Conservation (phyloP, 2,113 vertebrate genomes). For the Saimiri boliviensis region DNA sequence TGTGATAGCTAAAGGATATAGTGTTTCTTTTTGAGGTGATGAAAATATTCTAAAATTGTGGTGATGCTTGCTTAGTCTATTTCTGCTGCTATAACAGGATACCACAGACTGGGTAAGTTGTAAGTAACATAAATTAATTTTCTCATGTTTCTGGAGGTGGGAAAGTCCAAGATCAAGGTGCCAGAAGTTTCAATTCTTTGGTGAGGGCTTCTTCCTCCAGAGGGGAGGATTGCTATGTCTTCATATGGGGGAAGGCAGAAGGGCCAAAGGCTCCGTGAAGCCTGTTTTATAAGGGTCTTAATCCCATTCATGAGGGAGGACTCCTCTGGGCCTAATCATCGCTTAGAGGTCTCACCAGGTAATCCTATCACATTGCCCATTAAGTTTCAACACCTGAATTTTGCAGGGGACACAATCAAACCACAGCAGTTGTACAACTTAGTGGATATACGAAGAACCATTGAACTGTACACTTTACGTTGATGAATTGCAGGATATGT, state of each 20-base stretch:
- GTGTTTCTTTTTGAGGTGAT: constrained; percentile 21
- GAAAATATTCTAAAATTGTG: neutral
- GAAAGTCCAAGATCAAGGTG: neutral
- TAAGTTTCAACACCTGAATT: neutral
- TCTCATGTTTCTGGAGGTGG: neutral
- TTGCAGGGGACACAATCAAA: neutral
- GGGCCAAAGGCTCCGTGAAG: neutral
- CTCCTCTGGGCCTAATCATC: neutral
- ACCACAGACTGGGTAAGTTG: neutral
- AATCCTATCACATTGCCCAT: neutral
- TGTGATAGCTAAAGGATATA: neutral
- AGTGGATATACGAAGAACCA: neutral
- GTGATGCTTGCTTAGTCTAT: neutral
- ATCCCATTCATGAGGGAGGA: neutral
- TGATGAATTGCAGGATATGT: neutral
- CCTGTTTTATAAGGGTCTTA: neutral
- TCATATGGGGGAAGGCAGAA: neutral
- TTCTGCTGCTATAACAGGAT: neutral
- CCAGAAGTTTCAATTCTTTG: neutral
- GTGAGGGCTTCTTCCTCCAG: neutral
- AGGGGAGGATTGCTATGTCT: neutral
- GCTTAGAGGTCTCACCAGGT: neutral
- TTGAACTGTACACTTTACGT: neutral
- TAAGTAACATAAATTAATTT: neutral
- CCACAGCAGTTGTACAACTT: neutral